Evolutionary conservation across 2,113 vertebrate species (phyloP).

Genomic region (Todiramphus saurophagus): DNA sequence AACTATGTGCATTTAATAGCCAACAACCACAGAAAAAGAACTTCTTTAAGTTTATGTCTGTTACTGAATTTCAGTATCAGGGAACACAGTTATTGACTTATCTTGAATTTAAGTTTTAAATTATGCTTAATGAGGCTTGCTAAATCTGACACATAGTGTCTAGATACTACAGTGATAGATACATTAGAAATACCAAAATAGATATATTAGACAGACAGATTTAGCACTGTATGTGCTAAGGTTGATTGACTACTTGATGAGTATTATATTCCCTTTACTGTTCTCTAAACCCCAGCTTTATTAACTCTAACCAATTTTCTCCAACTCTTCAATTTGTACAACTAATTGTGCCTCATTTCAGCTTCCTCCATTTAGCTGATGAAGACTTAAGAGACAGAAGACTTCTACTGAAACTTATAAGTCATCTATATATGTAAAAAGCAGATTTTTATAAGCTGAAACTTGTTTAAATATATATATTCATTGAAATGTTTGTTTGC

Average conservation of each 20-base stretch:
- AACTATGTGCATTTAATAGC: background rate
- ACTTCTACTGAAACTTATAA: background rate
- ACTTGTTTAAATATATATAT: background rate
- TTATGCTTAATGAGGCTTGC: background rate
- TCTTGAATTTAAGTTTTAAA: background rate
- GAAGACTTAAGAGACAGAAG: slow-evolving; percentile 47
- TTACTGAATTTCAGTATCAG: background rate
- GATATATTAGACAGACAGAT: slow-evolving; percentile 43
- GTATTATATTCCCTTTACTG: slow-evolving; percentile 43
- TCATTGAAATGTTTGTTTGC: background rate
- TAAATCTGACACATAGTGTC: background rate
- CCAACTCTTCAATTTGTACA: slow-evolving; percentile 49
- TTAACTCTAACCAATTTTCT: slow-evolving; percentile 62
- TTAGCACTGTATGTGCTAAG: slow-evolving; percentile 38
- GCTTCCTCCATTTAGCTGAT: slow-evolving; percentile 39
- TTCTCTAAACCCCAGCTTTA: slow-evolving; percentile 60
- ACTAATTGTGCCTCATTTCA: slow-evolving; percentile 50
- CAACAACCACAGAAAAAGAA: background rate
- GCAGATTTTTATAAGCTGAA: background rate
- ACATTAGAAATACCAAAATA: slow-evolving; percentile 47
- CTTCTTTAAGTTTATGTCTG: background rate
- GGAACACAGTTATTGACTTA: background rate
- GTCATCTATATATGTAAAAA: background rate
- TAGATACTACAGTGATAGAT: background rate
- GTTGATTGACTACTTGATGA: slow-evolving; percentile 59